A percentile compares a stretch with the other conserved stretches of the same genome.
phyloP scores from a whole-genome alignment of 2,888 invertebrate genomes.

The Hydropsyche betteni region DNA sequence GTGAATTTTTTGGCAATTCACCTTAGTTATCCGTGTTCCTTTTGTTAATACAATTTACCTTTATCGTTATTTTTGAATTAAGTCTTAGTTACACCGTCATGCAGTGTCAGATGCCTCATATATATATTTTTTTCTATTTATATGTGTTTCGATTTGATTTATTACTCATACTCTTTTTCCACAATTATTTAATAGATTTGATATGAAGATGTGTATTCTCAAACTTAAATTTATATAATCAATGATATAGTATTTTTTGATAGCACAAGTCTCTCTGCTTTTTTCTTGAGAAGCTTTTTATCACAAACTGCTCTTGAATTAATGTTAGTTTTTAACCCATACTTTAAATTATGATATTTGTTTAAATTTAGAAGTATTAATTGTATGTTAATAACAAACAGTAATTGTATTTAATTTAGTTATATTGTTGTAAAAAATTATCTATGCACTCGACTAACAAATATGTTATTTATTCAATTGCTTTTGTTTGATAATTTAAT shows the following conservation, averaged over 20 bases:
- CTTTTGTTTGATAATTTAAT: constrained; percentile 35
- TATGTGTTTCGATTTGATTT: constrained; percentile 6
- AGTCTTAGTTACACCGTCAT: constrained; percentile 45
- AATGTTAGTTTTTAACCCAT: constrained; percentile 21
- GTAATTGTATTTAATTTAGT: constrained; percentile 30
- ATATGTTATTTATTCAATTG: constrained; percentile 25
- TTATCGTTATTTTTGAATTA: constrained; percentile 41
- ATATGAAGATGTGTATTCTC: constrained; percentile 9
- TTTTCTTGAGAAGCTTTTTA: constrained; percentile 37
- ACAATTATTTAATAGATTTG: constrained; percentile 20
- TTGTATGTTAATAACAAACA: constrained; percentile 33
- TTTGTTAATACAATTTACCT: constrained; percentile 54
- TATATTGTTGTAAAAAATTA: constrained; percentile 23
- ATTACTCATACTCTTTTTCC: constrained; percentile 4
- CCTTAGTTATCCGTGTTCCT: constrained; percentile 68
- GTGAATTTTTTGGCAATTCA: constrained; percentile 69
- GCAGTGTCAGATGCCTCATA: constrained; percentile 49
- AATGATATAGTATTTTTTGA: constrained; percentile 31
- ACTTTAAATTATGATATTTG: constrained; percentile 17
- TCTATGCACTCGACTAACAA: constrained; percentile 33
- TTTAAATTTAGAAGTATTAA: constrained; percentile 17
- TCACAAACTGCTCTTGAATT: constrained; percentile 35
- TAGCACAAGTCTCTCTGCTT: constrained; percentile 48
- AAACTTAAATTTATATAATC: neutral
- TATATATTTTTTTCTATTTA: constrained; percentile 32